Percentiles rank a stretch among this genome's conserved stretches.
These are phyloP conservation scores for Xylota sylvarum DNA, from an alignment of 2,888 invertebrate genomes.

Conservation along the genomic window DNA sequence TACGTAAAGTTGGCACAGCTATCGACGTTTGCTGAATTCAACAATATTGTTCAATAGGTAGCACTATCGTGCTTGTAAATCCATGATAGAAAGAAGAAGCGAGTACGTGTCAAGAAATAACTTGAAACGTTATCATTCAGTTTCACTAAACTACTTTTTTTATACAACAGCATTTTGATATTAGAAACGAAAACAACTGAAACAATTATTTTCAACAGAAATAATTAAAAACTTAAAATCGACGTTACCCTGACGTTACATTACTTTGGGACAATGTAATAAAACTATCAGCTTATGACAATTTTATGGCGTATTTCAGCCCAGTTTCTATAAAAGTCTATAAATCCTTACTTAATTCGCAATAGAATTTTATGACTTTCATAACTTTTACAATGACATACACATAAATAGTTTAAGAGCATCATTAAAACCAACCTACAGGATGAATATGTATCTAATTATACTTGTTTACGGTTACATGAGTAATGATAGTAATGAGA, in stretches of 20 bases:
- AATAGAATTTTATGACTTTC: conserved; percentile 2
- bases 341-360: conserved; percentile 23
- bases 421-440: conserved; percentile 7
- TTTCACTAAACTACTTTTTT: no score
- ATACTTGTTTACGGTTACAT: conserved; percentile 7
- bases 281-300: not conserved
- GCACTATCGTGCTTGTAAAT: no score
- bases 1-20: no score
- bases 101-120: no score
- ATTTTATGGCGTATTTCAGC: not conserved
- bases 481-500: conserved; percentile 16
- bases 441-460: conserved; percentile 22
- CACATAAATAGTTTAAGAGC: not conserved
- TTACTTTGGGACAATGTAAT: not conserved
- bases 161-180: no score
- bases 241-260: not conserved
- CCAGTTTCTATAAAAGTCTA: not conserved
- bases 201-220: no score
- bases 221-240: no score
- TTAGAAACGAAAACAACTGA: no score
- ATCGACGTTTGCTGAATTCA: no score
- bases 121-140: no score
- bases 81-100: no score
- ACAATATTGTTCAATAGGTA: no score
- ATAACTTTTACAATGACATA: not conserved